Evolutionary conservation across 2,797 vertebrate species (phyloP), one percentile per base, ranked within the genome.

Genomic region (Nyctibius grandis): DNA sequence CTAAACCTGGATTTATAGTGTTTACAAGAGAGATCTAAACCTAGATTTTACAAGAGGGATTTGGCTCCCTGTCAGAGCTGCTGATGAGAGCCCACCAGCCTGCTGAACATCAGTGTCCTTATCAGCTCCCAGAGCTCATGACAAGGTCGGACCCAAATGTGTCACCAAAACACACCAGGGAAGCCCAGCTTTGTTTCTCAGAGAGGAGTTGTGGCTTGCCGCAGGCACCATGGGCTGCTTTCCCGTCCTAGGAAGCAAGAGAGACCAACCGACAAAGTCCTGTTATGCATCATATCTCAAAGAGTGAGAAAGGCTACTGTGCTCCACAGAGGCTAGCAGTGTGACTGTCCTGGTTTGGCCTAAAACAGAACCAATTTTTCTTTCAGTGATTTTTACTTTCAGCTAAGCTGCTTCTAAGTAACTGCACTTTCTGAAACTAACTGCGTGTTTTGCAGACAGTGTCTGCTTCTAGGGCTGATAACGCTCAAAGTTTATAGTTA

Each of bases 141-240:
- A 36, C 61, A 53, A 48, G 19, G 19, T 7, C 13, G 2, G 51
- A 31, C 6, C 4, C 15, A 57, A 44, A 8, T 33, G 6, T 2
- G 15, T 19, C 44, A 63, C 10, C 3, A 1, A 23, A 69, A 11
- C 20, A 29, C 0, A 0, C 13, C 28, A 75, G 12, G 17, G 12
- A 89, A 89, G 9, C 15, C 34, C 1, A 1, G 5, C 8, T 67
- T 51, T 69, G 31, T 64, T 28, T 36, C 36, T 69, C 54, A 73
- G 21, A 34, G 23, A 50, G 48, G 15, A 85, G 8, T 5, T 0
- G 0, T 56, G 23, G 18, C 20, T 38, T 2, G 1, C 31, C 3
- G 2, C 45, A 34, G 7, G 36, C 26, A 36, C 33, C 29, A 36
- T 76, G 23, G 31, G 10, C 15, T 73, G 9, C 14, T 57, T 44